Conservation (phyloP, 1,140 invertebrate species). For the Proales similis region DNA sequence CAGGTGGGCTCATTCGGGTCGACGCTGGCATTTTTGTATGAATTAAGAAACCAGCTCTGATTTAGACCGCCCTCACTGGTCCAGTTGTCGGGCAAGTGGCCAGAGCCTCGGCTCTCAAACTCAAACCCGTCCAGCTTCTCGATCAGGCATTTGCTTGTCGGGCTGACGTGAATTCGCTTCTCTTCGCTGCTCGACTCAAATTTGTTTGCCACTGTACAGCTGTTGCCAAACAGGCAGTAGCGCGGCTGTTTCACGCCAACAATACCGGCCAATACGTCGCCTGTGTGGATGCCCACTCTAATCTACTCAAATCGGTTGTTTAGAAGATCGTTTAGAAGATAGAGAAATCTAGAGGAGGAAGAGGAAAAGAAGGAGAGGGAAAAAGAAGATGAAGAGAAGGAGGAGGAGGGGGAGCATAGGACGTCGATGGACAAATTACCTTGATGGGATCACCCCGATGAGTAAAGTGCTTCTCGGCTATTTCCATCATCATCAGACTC, state of each 20-base stretch:
- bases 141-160: constrained; percentile 5
- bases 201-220: constrained; percentile 24
- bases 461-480: constrained; percentile 72
- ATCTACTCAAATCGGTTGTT: constrained; percentile 59
- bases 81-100: constrained; percentile 17
- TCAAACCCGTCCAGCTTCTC: constrained; percentile 27
- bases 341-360: background rate
- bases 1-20: no score
- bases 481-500: constrained; percentile 81
- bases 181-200: constrained; percentile 25
- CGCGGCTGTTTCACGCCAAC: constrained; percentile 91
- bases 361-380: no score
- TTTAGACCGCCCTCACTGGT: background rate
- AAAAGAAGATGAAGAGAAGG: background rate
- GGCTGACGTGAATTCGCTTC: constrained; percentile 14
- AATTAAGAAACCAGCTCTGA: constrained; percentile 26
- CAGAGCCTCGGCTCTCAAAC: constrained; percentile 2
- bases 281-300: constrained; percentile 89
- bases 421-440: constrained; percentile 55
- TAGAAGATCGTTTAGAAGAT: background rate
- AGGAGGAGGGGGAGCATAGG: background rate
- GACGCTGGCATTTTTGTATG: constrained; percentile 6
- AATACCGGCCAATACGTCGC: constrained; percentile 89
- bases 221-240: constrained; percentile 81
- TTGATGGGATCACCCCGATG: constrained; percentile 81